phyloP scores from a whole-genome alignment of 53 echinoderm and acorn worm genomes.

The Holothuria scabra region DNA sequence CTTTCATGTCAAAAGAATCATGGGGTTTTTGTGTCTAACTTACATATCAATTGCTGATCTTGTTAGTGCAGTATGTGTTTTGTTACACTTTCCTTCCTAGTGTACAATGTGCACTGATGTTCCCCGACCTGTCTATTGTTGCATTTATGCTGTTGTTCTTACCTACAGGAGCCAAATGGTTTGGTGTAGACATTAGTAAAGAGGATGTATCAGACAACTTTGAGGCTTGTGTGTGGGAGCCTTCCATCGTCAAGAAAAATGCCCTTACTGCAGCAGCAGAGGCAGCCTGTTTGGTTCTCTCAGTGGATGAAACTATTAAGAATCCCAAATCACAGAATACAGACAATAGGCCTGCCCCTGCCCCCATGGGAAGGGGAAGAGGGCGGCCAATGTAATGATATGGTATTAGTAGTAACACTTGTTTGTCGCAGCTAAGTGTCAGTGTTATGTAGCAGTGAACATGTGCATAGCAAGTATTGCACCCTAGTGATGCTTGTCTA shows the following conservation, averaged over 20 bases:
- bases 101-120: too few species aligned
- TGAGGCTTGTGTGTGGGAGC: constrained; percentile 96
- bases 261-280: constrained; percentile 98
- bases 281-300: constrained; percentile 94
- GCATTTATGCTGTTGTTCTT: neutral
- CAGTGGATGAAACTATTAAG: constrained; percentile 92
- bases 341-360: constrained; percentile 81
- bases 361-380: constrained; percentile 84
- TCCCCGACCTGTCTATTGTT: neutral
- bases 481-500: too few species aligned
- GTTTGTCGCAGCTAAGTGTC: neutral
- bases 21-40: too few species aligned
- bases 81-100: too few species aligned
- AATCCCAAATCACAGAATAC: constrained; percentile 82
- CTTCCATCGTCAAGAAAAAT: constrained; percentile 95
- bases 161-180: constrained; percentile 83
- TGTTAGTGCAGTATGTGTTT: too few species aligned
- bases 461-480: neutral
- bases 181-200: constrained; percentile 90
- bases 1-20: too few species aligned
- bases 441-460: constrained; percentile 13
- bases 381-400: constrained; percentile 72
- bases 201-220: constrained; percentile 88
- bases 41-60: too few species aligned
- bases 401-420: neutral